phyloP scores from a whole-genome alignment of 2,888 invertebrate genomes.

The Melanotus villosus region DNA sequence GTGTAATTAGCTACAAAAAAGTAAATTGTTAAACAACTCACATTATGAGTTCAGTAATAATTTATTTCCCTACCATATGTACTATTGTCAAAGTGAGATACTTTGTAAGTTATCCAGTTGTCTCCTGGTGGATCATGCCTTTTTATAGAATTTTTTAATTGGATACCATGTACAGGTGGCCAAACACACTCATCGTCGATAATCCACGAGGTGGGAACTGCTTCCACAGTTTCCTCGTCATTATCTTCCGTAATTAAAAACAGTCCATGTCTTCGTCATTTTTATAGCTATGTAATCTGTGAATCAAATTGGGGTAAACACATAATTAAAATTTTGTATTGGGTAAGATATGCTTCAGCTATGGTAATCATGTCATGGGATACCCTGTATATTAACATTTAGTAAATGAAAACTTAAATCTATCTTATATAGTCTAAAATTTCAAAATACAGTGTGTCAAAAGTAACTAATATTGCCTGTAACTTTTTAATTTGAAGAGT shows the following conservation, averaged over 20 bases:
- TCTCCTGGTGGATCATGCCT: neutral
- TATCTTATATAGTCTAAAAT: no score
- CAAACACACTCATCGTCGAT: neutral
- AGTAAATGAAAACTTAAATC: no score
- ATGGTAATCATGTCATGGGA: no score
- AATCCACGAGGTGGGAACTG: conserved; percentile 18
- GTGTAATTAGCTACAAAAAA: no score
- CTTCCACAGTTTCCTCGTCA: conserved; percentile 3
- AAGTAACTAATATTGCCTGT: no score
- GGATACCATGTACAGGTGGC: neutral
- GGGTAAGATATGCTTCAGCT: no score
- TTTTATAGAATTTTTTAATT: neutral
- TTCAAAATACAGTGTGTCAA: no score
- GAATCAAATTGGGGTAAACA: neutral
- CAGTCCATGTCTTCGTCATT: conserved; percentile 8
- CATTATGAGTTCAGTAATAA: no score
- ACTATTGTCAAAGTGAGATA: neutral
- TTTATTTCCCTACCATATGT: neutral
- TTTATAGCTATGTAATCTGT: neutral
- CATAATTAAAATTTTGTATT: neutral
- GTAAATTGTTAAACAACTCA: no score
- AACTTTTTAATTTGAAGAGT: no score
- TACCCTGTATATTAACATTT: no score
- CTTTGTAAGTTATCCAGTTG: conserved; percentile 3
- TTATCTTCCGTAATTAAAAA: neutral